Conservation (phyloP, 2,888 invertebrate genomes). For the Uropetala carovei region DNA sequence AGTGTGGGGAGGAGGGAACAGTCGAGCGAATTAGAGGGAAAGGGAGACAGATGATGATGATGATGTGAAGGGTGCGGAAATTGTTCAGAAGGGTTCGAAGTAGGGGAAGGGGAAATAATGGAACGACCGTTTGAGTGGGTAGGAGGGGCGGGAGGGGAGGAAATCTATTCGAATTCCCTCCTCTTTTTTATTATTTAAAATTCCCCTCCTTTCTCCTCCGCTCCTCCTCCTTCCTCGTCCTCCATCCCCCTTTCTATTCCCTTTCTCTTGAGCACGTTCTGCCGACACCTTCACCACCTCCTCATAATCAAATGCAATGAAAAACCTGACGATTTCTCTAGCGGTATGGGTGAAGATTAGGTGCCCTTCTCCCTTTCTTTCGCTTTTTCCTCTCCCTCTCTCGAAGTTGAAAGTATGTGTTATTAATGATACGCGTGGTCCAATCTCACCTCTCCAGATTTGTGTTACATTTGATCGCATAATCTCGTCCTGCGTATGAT, state of each 20-base stretch:
- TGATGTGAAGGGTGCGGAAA: background rate
- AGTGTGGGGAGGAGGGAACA: no score
- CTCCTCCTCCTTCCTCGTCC: no score
- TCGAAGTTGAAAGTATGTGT: constrained; percentile 15
- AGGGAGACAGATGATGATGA: background rate
- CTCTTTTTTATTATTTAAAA: background rate
- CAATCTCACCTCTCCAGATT: constrained; percentile 24
- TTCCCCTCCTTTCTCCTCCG: background rate
- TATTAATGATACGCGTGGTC: constrained; percentile 5
- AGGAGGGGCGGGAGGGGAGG: no score
- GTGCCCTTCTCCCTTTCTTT: background rate
- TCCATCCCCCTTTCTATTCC: background rate
- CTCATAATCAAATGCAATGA: background rate
- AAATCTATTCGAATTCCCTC: background rate
- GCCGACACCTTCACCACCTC: background rate
- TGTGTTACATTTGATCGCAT: constrained; percentile 7
- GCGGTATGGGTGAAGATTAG: background rate
- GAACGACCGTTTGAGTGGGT: background rate
- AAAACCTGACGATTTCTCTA: background rate
- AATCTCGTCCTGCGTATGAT: background rate
- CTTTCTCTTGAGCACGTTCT: no score
- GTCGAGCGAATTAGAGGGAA: no score
- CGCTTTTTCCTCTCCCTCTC: background rate
- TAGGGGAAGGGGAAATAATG: background rate
- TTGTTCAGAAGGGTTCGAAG: background rate